Evolutionary conservation across 2,113 vertebrate genomes (phyloP).

Genomic region (Camarhynchus parvulus): DNA sequence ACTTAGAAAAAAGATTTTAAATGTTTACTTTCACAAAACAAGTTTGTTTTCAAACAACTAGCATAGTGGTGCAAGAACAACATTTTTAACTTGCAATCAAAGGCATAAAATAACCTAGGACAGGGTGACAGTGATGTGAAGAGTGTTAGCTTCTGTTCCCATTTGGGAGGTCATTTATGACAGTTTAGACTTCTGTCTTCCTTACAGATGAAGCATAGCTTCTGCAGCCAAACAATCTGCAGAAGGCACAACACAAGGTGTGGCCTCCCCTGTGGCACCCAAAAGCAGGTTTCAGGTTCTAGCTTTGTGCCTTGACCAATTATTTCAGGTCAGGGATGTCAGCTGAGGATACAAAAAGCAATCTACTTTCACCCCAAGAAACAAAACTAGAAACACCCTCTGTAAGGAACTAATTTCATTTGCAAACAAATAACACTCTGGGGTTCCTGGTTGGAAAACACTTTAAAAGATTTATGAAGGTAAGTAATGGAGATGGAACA

Average conservation of each 20-base stretch:
- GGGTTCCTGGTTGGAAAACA: neutral
- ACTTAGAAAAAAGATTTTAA: neutral
- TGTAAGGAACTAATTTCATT: neutral
- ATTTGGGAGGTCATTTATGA: neutral
- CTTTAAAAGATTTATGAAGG: neutral
- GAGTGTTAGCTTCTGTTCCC: neutral
- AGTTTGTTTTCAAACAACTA: neutral
- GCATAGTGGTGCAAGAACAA: neutral
- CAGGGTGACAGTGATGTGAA: neutral
- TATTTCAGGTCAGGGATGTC: neutral
- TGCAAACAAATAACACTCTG: neutral
- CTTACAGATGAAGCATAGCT: neutral
- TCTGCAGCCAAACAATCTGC: neutral
- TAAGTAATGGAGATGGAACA: neutral
- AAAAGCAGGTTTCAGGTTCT: neutral
- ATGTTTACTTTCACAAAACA: neutral
- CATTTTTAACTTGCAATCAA: neutral
- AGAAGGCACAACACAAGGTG: neutral
- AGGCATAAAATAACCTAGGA: neutral
- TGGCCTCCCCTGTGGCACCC: neutral
- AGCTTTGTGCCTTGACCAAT: neutral
- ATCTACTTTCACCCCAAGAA: neutral
- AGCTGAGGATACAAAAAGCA: neutral
- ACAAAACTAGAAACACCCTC: neutral
- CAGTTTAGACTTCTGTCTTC: neutral